phyloP scores from a whole-genome alignment of 2,888 invertebrate genomes.

The Amphipoea lucens region DNA sequence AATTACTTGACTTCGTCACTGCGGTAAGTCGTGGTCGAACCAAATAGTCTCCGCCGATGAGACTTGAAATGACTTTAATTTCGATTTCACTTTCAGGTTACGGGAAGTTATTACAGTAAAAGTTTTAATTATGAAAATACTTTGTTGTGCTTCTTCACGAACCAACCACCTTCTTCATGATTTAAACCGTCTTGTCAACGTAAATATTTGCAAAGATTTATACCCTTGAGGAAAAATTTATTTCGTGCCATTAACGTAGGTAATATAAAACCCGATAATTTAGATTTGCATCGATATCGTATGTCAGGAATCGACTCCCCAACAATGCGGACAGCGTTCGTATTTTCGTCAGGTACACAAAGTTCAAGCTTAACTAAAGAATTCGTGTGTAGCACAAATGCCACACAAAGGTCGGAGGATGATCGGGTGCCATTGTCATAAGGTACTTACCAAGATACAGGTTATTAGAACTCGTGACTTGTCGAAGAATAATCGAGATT shows the following conservation, averaged over 20 bases:
- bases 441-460: constrained; percentile 48
- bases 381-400: constrained; percentile 82
- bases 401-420: constrained; percentile 84
- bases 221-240: background rate
- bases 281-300: constrained; percentile 56
- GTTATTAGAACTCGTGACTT: constrained; percentile 77
- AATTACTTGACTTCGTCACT: constrained; percentile 35
- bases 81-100: constrained; percentile 37
- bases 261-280: constrained; percentile 34
- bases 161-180: no score
- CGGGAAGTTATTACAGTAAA: constrained; percentile 40
- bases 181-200: background rate
- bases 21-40: constrained; percentile 52
- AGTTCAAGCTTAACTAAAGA: constrained; percentile 82
- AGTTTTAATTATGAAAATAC: constrained; percentile 30
- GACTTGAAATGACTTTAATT: constrained; percentile 39
- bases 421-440: constrained; percentile 72
- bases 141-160: constrained; percentile 11
- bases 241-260: background rate
- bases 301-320: constrained; percentile 72
- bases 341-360: constrained; percentile 73
- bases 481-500: constrained; percentile 73
- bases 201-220: background rate
- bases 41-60: constrained; percentile 41
- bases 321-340: constrained; percentile 80